Evolutionary conservation across 2,797 vertebrate genomes (phyloP), one percentile per base, ranked within the genome.

Genomic region (Danio choprae): DNA sequence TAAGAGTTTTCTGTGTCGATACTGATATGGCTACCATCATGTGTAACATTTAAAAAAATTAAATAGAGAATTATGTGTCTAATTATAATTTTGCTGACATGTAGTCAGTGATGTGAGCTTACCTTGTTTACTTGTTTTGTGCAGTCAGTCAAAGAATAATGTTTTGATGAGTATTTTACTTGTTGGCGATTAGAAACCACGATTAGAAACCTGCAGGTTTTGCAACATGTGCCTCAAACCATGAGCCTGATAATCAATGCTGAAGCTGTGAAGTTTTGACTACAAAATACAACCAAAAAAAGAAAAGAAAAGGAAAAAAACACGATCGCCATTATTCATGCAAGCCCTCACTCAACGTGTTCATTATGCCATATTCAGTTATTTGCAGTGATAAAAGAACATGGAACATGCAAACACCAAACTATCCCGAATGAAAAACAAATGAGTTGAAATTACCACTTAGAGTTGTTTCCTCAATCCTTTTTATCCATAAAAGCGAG

Each of bases 401-500:
- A 18, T 40, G 10, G 43, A 16, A 29, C 44, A 56, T 59, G 36
- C 40, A 58, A 82, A 82, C 67, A 78, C 55, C 70, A 71, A 71
- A 63, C 46, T 63, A 65, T 43, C 16, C 51, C n/a, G 7, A 73
- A 48, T 48, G 68, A 59, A 77, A 72, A 77, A 56, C 59, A 82
- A 70, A 74, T 65, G 77, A 79, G 67, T 44, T 79, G 46, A 79
- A 79, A 79, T 62, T 13, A 79, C 58, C 67, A 77, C 60, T 64
- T 65, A 50, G 53, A 73, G 81, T 73, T 77, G 70, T 72, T 73
- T 73, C 62, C 46, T 12, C 36, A 22, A 67, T 65, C 44, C 51
- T 77, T 74, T 82, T 73, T 46, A 78, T 67, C 43, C 60, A 40
- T 82, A 43, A 73, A 79, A 79, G 76, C 76, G 51, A 58, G 74